Conservation (phyloP, 2,888 invertebrate genomes). For the Caenorhabditis uteleia region DNA sequence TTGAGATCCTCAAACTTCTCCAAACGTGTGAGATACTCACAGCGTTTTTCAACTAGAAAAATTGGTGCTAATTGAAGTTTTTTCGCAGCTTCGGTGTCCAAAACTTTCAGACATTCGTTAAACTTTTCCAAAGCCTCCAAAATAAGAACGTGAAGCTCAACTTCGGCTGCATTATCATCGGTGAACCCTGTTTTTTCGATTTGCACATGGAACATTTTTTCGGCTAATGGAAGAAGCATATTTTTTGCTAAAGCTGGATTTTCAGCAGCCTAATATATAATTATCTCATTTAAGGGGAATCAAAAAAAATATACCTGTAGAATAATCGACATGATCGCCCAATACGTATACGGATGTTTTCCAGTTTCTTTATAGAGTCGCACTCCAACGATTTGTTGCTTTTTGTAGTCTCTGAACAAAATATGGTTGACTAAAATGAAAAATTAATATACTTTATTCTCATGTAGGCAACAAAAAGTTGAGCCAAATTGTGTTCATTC, state of each 20-base stretch:
- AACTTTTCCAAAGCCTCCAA: slow-evolving; percentile 79
- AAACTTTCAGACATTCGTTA: slow-evolving; percentile 8
- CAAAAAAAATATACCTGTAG: slow-evolving; percentile 84
- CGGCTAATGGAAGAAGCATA: slow-evolving; percentile 85
- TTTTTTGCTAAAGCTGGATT: slow-evolving; percentile 73
- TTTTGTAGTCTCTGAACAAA: slow-evolving; percentile 39
- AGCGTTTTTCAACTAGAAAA: slow-evolving; percentile 14
- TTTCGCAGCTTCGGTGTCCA: not conserved
- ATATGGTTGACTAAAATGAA: not conserved
- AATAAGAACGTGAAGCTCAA: slow-evolving; percentile 87
- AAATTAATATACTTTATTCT: slow-evolving; percentile 72
- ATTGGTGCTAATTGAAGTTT: slow-evolving; percentile 14
- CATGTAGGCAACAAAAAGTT: slow-evolving; percentile 94
- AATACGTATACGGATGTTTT: slow-evolving; percentile 95
- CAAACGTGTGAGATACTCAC: slow-evolving; percentile 8
- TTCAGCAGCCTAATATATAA: slow-evolving; percentile 48
- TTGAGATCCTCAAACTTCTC: slow-evolving; percentile 10
- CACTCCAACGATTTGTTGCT: slow-evolving; percentile 80
- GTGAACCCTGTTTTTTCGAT: slow-evolving; percentile 72
- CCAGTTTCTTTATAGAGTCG: slow-evolving; percentile 87
- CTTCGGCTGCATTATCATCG: slow-evolving; percentile 74
- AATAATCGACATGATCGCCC: slow-evolving; percentile 95
- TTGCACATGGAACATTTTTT: slow-evolving; percentile 90
- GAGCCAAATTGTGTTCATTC: slow-evolving; percentile 87
- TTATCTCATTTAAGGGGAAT: slow-evolving; percentile 19